These are phyloP conservation scores for Odontocolon sp. DNA, from an alignment of 2,888 invertebrate species.

Conservation along the genomic window DNA sequence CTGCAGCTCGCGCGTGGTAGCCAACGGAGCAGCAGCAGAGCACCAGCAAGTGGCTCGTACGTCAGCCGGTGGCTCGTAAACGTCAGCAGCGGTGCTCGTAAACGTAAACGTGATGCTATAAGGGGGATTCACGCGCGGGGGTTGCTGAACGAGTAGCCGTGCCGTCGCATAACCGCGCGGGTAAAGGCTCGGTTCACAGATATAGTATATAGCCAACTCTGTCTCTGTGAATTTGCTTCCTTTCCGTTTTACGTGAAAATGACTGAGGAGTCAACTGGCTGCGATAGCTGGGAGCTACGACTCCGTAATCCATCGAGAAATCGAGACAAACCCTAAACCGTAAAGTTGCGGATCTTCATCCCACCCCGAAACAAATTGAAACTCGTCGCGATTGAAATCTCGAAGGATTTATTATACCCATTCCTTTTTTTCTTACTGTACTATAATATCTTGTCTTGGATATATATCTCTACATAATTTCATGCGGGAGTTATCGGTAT, in stretches of 20 bases:
- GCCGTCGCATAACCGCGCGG: constrained; percentile 74
- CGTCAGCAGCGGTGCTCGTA: constrained; percentile 80
- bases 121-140: constrained; percentile 71
- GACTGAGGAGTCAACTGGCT: constrained; percentile 4
- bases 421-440: constrained; percentile 4
- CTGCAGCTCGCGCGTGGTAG: constrained; percentile 56
- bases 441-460: constrained; percentile 7
- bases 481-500: constrained; percentile 18
- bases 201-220: constrained; percentile 41
- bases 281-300: not conserved
- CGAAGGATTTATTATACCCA: constrained; percentile 36
- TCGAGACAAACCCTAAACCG: constrained; percentile 24
- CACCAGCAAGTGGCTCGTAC: constrained; percentile 81
- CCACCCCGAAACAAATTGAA: constrained; percentile 31
- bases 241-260: constrained; percentile 22
- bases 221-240: not conserved
- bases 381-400: constrained; percentile 44
- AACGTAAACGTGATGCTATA: constrained; percentile 81
- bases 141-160: constrained; percentile 74
- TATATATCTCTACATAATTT: constrained; percentile 40
- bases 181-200: constrained; percentile 45
- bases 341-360: not conserved
- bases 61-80: constrained; percentile 82
- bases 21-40: constrained; percentile 62
- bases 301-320: not conserved